Conservation (phyloP, 2,113 vertebrate species). For the Gnathonemus longibarbis region DNA sequence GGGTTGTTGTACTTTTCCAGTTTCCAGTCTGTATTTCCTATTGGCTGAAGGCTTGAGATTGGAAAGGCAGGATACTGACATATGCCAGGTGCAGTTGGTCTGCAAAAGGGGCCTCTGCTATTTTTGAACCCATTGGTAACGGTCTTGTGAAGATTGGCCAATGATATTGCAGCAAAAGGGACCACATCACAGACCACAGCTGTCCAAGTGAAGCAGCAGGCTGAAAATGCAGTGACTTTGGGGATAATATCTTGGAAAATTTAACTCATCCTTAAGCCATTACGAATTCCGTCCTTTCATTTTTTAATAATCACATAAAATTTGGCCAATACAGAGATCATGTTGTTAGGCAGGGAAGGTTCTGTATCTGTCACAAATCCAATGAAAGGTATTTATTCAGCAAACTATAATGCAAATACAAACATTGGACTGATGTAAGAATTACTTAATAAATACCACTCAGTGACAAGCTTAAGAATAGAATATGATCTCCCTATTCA, state of each 20-base stretch:
- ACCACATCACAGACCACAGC: background rate
- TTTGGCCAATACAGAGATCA: background rate
- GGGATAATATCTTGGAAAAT: background rate
- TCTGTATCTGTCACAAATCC: background rate
- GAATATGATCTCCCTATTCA: background rate
- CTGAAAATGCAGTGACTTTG: background rate
- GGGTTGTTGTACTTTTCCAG: background rate
- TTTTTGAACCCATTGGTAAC: background rate
- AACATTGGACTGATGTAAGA: background rate
- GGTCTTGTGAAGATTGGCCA: background rate
- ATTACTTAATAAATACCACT: background rate
- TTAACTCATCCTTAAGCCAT: background rate
- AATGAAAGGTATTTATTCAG: background rate
- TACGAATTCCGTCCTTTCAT: background rate
- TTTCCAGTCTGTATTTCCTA: background rate
- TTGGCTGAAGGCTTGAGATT: background rate
- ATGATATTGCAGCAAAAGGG: background rate
- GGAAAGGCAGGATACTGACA: background rate
- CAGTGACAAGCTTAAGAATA: background rate
- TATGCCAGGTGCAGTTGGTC: background rate
- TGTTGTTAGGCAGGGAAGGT: background rate
- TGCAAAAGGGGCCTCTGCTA: background rate
- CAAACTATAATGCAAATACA: background rate
- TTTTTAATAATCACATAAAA: background rate
- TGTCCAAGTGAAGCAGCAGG: background rate